Evolutionary conservation across 2,888 invertebrate species (phyloP).

Genomic region (Tanytarsus gracilentus): DNA sequence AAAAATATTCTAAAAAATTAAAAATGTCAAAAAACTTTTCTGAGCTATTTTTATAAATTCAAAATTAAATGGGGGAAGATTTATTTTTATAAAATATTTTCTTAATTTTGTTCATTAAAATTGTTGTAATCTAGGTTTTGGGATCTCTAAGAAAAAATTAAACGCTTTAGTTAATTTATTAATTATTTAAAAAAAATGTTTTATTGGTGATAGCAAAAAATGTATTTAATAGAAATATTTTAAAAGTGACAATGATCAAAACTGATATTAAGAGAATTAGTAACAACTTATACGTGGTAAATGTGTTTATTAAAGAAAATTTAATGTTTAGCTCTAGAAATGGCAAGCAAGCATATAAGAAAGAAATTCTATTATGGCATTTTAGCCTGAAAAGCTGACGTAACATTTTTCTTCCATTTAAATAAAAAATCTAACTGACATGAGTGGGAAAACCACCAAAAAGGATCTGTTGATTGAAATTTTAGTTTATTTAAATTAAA

Average conservation of each 20-base stretch:
- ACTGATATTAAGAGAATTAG: conserved; percentile 2
- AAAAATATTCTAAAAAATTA: neutral
- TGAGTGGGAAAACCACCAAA: no score
- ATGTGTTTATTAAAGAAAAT: conserved; percentile 5
- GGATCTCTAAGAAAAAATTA: no score
- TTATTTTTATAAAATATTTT: neutral
- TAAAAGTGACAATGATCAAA: neutral
- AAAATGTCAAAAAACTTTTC: neutral
- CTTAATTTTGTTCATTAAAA: neutral
- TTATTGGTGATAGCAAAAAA: no score
- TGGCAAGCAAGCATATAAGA: neutral
- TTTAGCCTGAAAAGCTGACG: neutral
- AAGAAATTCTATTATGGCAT: neutral
- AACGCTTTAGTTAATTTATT: no score
- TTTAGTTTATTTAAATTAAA: neutral
- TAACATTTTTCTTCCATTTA: conserved; percentile 1
- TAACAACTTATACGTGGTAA: neutral
- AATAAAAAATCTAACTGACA: no score
- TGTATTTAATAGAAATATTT: neutral
- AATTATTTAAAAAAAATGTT: no score
- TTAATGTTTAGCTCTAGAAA: conserved; percentile 3
- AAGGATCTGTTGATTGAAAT: neutral
- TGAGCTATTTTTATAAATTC: neutral
- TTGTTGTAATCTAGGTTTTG: no score
- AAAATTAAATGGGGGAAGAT: conserved; percentile 1